A percentile compares a stretch with the other conserved stretches of the same genome.
Evolutionary conservation across 2,797 vertebrate species (phyloP).

Genomic region (Novumbra hubbsi): DNA sequence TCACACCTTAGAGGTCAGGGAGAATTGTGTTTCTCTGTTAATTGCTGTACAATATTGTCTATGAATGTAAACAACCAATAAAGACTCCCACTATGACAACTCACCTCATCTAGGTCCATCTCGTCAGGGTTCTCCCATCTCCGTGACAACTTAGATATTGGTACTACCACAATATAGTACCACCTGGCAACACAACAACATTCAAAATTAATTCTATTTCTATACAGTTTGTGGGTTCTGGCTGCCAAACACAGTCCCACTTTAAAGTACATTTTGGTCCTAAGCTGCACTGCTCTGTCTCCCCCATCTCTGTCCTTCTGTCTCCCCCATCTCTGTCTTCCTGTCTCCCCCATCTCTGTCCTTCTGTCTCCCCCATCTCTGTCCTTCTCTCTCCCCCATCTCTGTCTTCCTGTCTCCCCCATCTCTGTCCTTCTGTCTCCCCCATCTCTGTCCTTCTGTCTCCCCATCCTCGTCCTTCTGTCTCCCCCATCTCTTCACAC

Average conservation of each 20-base stretch:
- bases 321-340: neutral
- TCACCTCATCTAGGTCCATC: slow-evolving; percentile 94
- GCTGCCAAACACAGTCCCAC: no score
- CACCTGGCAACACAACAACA: slow-evolving; percentile 74
- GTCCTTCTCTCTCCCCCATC: neutral
- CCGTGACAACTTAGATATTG: slow-evolving; percentile 71
- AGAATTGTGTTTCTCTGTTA: no score
- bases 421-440: neutral
- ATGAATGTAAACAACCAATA: neutral
- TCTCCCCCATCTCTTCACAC: no score
- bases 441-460: neutral
- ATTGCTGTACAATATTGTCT: no score
- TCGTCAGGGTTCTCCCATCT: slow-evolving; percentile 90
- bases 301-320: neutral
- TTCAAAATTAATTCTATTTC: no score
- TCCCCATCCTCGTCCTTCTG: no score
- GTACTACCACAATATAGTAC: slow-evolving; percentile 96
- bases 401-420: neutral
- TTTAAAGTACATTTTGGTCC: no score
- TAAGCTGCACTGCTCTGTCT: neutral
- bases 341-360: neutral
- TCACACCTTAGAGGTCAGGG: neutral
- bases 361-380: neutral
- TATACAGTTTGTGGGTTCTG: no score
- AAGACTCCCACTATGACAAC: slow-evolving; percentile 34